These are phyloP conservation scores for Pocillopora damicornis DNA, from an alignment of 64 coral and sea anemone genomes.

Conservation along the genomic window DNA sequence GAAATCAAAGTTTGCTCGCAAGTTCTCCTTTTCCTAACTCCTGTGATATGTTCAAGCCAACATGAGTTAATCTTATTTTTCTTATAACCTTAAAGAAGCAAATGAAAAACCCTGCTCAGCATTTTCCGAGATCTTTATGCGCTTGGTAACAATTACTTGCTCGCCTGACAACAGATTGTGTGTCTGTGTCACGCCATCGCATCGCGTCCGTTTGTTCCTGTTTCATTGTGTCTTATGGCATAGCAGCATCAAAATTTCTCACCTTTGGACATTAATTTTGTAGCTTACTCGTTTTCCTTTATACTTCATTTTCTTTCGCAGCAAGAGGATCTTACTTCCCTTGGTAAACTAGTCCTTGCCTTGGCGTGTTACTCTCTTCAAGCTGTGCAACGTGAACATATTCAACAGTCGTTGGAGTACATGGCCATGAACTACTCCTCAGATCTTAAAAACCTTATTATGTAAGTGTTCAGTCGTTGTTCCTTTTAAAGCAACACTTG, in stretches of 20 bases:
- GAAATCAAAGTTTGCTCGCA: neutral
- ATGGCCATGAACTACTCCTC: slow-evolving; percentile 88
- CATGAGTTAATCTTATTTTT: neutral
- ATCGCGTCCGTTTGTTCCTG: neutral
- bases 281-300: neutral
- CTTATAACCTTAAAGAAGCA: neutral
- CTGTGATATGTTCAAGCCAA: neutral
- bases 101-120: neutral
- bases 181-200: neutral
- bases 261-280: too few species aligned
- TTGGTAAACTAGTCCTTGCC: slow-evolving; percentile 89
- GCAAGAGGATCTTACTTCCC: slow-evolving; percentile 91
- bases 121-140: neutral
- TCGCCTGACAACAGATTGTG: neutral
- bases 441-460: slow-evolving; percentile 91
- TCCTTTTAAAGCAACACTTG: neutral
- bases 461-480: slow-evolving; percentile 44
- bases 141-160: neutral
- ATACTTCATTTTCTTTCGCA: neutral
- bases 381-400: slow-evolving; percentile 88
- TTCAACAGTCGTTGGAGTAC: slow-evolving; percentile 92
- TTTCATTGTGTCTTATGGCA: neutral
- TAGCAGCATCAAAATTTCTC: neutral
- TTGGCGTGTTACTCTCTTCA: slow-evolving; percentile 94
- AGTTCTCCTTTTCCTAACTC: neutral